Conservation (phyloP, 2,113 vertebrate species). For the Propithecus coquereli region DNA sequence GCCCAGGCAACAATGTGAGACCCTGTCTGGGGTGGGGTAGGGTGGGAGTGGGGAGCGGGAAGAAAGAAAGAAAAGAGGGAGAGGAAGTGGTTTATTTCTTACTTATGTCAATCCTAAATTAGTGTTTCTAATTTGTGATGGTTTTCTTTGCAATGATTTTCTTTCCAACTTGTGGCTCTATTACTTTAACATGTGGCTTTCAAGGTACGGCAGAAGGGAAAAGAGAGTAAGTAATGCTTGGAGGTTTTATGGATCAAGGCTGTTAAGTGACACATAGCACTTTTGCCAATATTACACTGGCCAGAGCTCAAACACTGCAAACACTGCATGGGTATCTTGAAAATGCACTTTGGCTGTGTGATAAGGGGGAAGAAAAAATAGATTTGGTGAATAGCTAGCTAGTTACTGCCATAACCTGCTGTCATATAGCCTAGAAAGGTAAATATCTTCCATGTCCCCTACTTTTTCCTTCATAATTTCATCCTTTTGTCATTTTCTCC, state of each 20-base stretch:
- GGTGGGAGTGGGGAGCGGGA: too few relatives aligned
- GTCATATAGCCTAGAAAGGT: not conserved
- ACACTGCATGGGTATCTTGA: not conserved
- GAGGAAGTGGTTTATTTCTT: conserved; percentile 16
- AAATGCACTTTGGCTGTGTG: not conserved
- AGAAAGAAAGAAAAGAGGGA: not conserved
- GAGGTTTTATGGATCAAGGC: not conserved
- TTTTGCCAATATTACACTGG: not conserved
- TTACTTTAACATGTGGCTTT: not conserved
- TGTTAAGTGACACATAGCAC: not conserved
- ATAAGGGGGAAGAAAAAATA: not conserved
- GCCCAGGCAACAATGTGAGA: too few relatives aligned
- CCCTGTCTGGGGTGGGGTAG: too few relatives aligned
- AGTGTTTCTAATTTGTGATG: conserved; percentile 16
- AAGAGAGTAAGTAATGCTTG: not conserved
- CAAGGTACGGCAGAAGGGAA: not conserved
- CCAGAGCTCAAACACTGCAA: not conserved
- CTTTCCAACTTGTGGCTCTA: not conserved
- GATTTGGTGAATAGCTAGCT: not conserved
- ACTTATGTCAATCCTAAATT: not conserved
- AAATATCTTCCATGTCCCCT: not conserved
- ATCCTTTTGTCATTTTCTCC: not conserved
- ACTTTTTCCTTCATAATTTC: not conserved
- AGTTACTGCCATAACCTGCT: not conserved
- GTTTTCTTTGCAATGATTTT: not conserved